Base-by-base conservation (phyloP, 2,113 vertebrate genomes). In the Channa argus region DNA sequence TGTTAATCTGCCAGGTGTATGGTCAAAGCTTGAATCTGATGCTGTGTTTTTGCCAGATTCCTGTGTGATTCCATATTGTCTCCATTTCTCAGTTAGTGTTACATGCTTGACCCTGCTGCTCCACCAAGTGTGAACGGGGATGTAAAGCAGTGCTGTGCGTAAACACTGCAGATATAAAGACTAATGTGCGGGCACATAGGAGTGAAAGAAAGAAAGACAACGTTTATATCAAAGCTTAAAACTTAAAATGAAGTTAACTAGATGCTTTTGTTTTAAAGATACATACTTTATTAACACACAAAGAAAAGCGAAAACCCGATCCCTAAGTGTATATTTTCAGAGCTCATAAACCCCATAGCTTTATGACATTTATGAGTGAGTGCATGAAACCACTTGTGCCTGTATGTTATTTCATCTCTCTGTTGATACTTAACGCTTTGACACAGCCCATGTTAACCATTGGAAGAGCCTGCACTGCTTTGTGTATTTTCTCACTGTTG, bases 71-170 rank as follows among this genome's bases (percentile, higher is more conserved):
- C 54, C 84, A 13, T 12, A 55, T 82, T 36, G 8, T 73, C 74
- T 79, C 79, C 79, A 80, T 84, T 83, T 84, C 74, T 79, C 49
- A 1, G 55, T 60, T 58, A 8, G 77, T 83, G 85, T 82, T 87
- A 54, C 63, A 10, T 3, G 50, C 65, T 77, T 77, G 86, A 87
- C 87, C 84, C 82, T 5, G 67, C 49, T 52, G 71, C 80, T 81
- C 86, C 61, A 1, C 45, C 77, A 89, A 77, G 85, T 92, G 88
- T 80, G 88, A 92, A 81, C 68, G 61, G 52, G 82, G 89, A 92
- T 87, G 80, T 81, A 63, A 88, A 89, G 73, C 89, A 91, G 91
- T 78, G 4, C 55, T 34, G 5, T 5, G 65, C 71, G 67, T 41
- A 36, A 78, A 44, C 53, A 53, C 45, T 8, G 13, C 66, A 78